Evolutionary conservation across 1,140 invertebrate species (phyloP).

Genomic region (Ceratoteleas bidentatus): DNA sequence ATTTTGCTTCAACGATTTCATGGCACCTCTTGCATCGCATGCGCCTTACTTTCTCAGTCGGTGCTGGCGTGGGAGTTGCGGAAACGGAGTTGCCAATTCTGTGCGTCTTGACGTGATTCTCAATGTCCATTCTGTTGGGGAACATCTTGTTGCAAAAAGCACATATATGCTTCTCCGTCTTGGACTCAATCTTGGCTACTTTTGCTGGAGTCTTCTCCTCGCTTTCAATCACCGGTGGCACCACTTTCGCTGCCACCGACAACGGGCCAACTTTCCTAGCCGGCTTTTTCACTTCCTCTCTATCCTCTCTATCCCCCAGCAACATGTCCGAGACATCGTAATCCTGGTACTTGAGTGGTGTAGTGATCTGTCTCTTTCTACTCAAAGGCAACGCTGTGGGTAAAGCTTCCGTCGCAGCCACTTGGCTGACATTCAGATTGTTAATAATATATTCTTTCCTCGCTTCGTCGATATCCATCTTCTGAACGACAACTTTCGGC

Average conservation of each 20-base stretch:
- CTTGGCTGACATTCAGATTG: constrained; percentile 39
- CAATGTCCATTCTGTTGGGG: constrained; percentile 65
- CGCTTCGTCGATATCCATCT: constrained; percentile 66
- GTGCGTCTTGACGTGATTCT: constrained; percentile 71
- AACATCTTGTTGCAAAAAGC: constrained; percentile 72
- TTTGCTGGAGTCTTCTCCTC: constrained; percentile 10
- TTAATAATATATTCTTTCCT: constrained; percentile 62
- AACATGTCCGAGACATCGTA: constrained; percentile 61
- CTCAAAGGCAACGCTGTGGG: not conserved
- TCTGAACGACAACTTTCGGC: constrained; percentile 72
- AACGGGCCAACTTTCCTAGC: constrained; percentile 34
- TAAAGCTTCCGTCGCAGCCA: not conserved
- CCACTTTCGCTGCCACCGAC: not conserved
- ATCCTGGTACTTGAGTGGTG: constrained; percentile 67
- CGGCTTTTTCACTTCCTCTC: not conserved
- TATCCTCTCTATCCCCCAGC: not conserved
- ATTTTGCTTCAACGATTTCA: constrained; percentile 74
- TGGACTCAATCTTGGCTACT: constrained; percentile 19
- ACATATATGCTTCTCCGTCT: constrained; percentile 71
- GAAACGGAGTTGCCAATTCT: constrained; percentile 19
- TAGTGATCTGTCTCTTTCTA: constrained; percentile 61
- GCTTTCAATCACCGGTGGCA: not conserved
- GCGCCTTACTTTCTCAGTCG: constrained; percentile 41
- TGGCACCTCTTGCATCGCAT: constrained; percentile 79
- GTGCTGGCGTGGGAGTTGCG: not conserved